phyloP scores from a whole-genome alignment of 2,888 invertebrate genomes.

The Andrena haemorrhoa region DNA sequence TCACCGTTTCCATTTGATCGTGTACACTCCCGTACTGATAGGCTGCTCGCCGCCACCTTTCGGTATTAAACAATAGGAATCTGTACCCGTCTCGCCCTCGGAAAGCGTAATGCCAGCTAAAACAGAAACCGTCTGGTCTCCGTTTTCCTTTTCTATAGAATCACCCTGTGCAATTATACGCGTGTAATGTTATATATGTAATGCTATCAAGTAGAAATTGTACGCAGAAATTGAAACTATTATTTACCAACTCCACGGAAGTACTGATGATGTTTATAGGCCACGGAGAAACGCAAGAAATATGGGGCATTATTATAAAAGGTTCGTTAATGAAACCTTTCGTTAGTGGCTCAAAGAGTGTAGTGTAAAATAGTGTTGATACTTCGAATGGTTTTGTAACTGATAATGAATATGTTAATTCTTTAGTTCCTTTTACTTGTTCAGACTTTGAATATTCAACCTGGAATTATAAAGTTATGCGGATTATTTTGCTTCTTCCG shows the following conservation, averaged over 20 bases:
- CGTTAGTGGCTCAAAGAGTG: conserved; percentile 88
- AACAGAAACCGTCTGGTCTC: conserved; percentile 71
- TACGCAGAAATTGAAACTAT: conserved; percentile 18
- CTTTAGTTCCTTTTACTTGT: conserved; percentile 86
- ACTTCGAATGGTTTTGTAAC: conserved; percentile 91
- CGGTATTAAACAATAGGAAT: conserved; percentile 85
- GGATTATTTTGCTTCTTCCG: conserved; percentile 11
- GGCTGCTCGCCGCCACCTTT: conserved; percentile 84
- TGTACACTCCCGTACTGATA: conserved; percentile 86
- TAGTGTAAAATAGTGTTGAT: conserved; percentile 88
- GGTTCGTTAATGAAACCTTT: conserved; percentile 90
- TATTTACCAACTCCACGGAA: conserved; percentile 87
- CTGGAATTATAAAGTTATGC: conserved; percentile 69
- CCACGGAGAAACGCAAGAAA: conserved; percentile 90
- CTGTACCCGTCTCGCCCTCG: conserved; percentile 86
- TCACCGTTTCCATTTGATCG: conserved; percentile 87
- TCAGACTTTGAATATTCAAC: conserved; percentile 80
- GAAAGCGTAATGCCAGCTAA: conserved; percentile 84
- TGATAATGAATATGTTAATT: conserved; percentile 87
- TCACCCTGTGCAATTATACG: conserved; percentile 73
- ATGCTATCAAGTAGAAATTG: conserved; percentile 7
- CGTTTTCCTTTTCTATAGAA: conserved; percentile 75
- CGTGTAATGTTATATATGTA: background rate
- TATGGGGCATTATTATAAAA: conserved; percentile 89
- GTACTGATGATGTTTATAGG: conserved; percentile 89